Evolutionary conservation across 2,797 vertebrate species (phyloP).

Genomic region (Anguilla megastoma): DNA sequence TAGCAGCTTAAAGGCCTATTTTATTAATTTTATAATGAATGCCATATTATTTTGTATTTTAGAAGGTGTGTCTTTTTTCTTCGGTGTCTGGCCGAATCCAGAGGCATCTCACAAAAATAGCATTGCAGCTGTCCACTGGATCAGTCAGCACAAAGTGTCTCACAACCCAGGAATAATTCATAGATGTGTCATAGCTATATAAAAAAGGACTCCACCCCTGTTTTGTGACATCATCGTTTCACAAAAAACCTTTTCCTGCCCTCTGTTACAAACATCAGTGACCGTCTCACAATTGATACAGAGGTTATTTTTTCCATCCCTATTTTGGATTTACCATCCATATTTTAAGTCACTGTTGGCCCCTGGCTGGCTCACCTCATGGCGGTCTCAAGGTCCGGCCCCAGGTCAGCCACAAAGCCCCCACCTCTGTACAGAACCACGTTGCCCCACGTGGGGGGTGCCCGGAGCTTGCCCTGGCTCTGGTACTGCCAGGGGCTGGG

Average conservation of each 20-base stretch:
- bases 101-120: no score
- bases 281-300: neutral
- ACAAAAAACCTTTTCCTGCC: neutral
- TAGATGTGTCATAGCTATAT: no score
- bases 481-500: slow-evolving; percentile 81
- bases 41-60: no score
- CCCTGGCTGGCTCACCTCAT: slow-evolving; percentile 71
- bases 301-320: neutral
- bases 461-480: slow-evolving; percentile 76
- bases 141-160: no score
- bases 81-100: no score
- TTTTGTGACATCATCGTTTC: neutral
- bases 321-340: neutral
- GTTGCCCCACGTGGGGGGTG: slow-evolving; percentile 82
- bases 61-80: no score
- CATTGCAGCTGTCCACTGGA: no score
- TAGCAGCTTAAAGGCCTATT: no score
- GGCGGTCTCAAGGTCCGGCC: slow-evolving; percentile 74
- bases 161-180: no score
- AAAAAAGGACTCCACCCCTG: no score
- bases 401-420: slow-evolving; percentile 84
- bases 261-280: neutral
- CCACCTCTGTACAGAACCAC: slow-evolving; percentile 84
- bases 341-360: neutral
- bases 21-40: no score